A percentile compares a stretch with the other conserved stretches of the same genome.
These are phyloP conservation scores for Pelosia muscerda DNA, from an alignment of 2,888 invertebrate species.

Conservation along the genomic window DNA sequence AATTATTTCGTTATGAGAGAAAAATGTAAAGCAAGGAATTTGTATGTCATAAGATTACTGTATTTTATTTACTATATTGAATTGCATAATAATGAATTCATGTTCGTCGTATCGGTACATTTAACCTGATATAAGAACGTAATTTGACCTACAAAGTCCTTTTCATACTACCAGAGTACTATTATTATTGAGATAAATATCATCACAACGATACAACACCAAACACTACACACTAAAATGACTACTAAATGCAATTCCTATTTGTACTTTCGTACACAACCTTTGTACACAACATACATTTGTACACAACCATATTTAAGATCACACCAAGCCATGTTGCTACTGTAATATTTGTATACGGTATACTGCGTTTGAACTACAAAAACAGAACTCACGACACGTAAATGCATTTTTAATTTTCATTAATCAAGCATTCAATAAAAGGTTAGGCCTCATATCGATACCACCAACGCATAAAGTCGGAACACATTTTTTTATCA, in stretches of 20 bases:
- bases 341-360: slow-evolving; percentile 13
- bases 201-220: slow-evolving; percentile 12
- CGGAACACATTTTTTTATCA: too few relatives aligned
- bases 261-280: slow-evolving; percentile 46
- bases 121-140: slow-evolving; percentile 12
- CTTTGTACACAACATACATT: too few relatives aligned
- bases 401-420: not conserved
- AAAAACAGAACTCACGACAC: not conserved
- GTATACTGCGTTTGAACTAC: not conserved
- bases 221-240: slow-evolving; percentile 16
- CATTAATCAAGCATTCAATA: not conserved
- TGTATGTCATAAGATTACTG: not conserved
- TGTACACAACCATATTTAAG: slow-evolving; percentile 40
- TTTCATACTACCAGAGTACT: not conserved
- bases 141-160: slow-evolving; percentile 1
- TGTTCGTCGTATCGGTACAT: not conserved
- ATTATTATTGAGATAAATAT: not conserved
- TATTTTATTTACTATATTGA: not conserved
- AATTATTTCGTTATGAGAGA: slow-evolving; percentile 20
- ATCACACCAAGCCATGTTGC: not conserved
- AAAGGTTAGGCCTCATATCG: slow-evolving; percentile 10
- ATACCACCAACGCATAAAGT: too few relatives aligned
- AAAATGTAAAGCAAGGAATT: slow-evolving; percentile 5
- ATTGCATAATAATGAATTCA: too few relatives aligned
- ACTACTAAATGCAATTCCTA: slow-evolving; percentile 17